phyloP scores from a whole-genome alignment of 1,140 invertebrate species.

The Hetaerina americana region DNA sequence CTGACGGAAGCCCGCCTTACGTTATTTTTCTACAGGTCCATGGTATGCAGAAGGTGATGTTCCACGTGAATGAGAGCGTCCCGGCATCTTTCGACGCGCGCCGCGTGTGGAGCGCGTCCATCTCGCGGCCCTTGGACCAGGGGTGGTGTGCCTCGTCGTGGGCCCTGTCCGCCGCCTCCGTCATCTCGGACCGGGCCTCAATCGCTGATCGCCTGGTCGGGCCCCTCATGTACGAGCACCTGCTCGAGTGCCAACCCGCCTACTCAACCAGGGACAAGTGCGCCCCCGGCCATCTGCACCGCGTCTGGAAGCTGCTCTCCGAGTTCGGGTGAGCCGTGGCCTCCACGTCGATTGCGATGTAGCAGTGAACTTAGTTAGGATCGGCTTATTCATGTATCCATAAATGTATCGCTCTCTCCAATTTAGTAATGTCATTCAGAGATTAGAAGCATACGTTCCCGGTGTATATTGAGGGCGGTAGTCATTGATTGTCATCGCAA shows the following conservation, averaged over 20 bases:
- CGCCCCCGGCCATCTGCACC: not conserved
- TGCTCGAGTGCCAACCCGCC: not conserved
- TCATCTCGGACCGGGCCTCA: slow-evolving; percentile 52
- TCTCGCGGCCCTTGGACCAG: slow-evolving; percentile 71
- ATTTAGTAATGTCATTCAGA: too few relatives aligned
- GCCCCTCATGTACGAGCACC: not conserved
- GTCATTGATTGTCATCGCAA: too few relatives aligned
- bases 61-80: slow-evolving; percentile 21
- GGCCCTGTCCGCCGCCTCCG: slow-evolving; percentile 73
- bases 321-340: not conserved
- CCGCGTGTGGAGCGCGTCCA: slow-evolving; percentile 52
- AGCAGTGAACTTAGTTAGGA: too few relatives aligned
- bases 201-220: not conserved
- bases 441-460: too few relatives aligned
- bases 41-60: not conserved
- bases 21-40: too few relatives aligned
- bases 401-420: too few relatives aligned
- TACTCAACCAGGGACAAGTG: not conserved
- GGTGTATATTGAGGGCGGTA: too few relatives aligned
- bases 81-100: slow-evolving; percentile 62
- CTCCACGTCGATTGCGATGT: too few relatives aligned
- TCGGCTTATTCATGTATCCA: too few relatives aligned
- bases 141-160: slow-evolving; percentile 81
- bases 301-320: not conserved
- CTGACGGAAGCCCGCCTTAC: too few relatives aligned